Evolutionary conservation across 2,797 vertebrate genomes (phyloP).

Genomic region (Fundulus diaphanus): DNA sequence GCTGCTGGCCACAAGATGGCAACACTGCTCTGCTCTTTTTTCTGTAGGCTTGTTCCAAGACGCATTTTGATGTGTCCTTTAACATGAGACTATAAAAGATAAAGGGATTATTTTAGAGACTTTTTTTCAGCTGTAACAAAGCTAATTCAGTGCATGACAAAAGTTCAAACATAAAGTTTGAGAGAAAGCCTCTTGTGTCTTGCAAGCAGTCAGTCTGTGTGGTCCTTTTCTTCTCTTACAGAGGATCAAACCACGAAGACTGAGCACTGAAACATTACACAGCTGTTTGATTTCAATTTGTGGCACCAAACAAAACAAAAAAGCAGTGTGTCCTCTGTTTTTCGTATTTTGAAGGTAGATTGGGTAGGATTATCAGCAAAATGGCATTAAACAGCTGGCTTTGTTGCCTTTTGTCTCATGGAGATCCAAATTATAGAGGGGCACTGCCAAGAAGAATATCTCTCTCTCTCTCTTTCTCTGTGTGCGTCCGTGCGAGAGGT

Average conservation of each 20-base stretch:
- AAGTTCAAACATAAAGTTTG: not conserved
- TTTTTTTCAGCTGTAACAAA: not conserved
- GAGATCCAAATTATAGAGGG: constrained; percentile 13
- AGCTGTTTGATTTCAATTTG: constrained; percentile 33
- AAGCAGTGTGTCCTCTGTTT: constrained; percentile 25
- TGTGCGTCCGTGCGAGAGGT: constrained; percentile 8
- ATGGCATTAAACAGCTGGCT: constrained; percentile 41
- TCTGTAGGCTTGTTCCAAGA: not conserved
- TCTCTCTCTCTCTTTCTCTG: not conserved
- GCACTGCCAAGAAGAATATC: constrained; percentile 15
- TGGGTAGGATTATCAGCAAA: constrained; percentile 50
- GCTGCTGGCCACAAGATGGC: constrained; percentile 37
- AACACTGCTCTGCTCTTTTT: constrained; percentile 1
- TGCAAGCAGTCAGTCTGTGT: not conserved
- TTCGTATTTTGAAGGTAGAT: constrained; percentile 21
- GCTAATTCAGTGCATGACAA: not conserved
- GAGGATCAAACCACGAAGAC: constrained; percentile 20
- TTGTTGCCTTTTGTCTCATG: constrained; percentile 45
- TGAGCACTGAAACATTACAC: not conserved
- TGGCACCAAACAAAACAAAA: constrained; percentile 20
- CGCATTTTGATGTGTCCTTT: not conserved
- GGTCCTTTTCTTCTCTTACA: not conserved
- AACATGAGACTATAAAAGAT: not conserved
- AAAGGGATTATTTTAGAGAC: not conserved
- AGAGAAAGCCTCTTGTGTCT: not conserved